Base-by-base conservation (phyloP, 2,797 vertebrate genomes). In the Sebastes oblongus region DNA sequence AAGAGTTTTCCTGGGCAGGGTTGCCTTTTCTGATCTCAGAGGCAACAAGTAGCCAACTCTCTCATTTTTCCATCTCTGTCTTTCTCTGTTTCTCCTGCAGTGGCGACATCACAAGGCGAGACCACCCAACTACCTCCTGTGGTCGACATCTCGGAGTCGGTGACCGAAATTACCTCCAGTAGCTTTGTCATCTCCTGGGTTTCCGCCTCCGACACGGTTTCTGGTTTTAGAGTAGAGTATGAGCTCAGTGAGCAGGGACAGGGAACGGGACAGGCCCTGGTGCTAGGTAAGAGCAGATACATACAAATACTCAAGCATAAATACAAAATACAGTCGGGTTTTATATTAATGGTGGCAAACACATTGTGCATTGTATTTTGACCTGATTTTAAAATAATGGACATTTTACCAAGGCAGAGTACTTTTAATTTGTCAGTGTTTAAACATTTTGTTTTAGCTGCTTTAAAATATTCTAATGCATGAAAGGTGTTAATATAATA, bases 181-280 rank as follows among this genome's bases (percentile, higher is more conserved):
- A 99, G 98, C 91, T 99, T 99, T 10, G 98, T 99, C 86, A 95
- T 99, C 83, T 99, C 98, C 20, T 99, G 98, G 98, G 97, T 99
- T 76, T 99, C 98, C 0, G 98, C 98, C 46, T 99, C 98, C 0
- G 97, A 98, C 95, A 99, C 97, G 0, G 95, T 99, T 66, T 99
- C 98, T 1, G 98, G 98, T 22, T 99, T 99, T 94, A 96, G 97
- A 66, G 96, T 99, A 5, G 98, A 98, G 82, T 99, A 99, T 8
- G 97, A 98, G 91, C 96, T 99, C 84, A 99, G 91, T 0, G 98
- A 99, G 82, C 96, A 97, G 25, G 98, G 98, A 42, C 94, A 94
- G 1, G 92, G 89, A 6, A 92, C 95, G 0, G 96, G 96, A 7
- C 88, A 97, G 3, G 96, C 98, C 0, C 94, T 96, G 16, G 96